These are phyloP conservation scores for Caenorhabditis sp. DNA, from an alignment of 2,888 invertebrate species.

Conservation along the genomic window DNA sequence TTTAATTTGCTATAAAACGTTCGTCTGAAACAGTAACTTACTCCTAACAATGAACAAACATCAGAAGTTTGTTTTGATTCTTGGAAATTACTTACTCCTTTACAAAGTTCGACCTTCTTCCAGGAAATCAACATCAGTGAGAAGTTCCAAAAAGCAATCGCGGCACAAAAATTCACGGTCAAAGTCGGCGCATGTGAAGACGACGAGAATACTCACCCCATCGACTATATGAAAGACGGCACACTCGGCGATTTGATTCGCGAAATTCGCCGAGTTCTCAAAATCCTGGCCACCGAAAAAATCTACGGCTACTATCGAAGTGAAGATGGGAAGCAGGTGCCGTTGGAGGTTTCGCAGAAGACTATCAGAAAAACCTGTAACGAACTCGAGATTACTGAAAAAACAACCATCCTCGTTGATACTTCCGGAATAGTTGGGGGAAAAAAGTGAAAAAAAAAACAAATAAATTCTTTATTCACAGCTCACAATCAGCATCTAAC, in stretches of 20 bases:
- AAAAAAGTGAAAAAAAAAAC: constrained; percentile 7
- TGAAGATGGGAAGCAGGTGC: constrained; percentile 8
- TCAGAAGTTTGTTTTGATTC: too few species aligned
- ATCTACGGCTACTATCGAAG: constrained; percentile 59
- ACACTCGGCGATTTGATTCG: constrained; percentile 56
- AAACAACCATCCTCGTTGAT: constrained; percentile 55
- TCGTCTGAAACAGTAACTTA: too few species aligned
- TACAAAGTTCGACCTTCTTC: too few species aligned
- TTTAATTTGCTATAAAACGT: too few species aligned
- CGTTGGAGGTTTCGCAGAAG: constrained; percentile 39
- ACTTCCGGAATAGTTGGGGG: constrained; percentile 51
- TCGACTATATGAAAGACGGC: constrained; percentile 52
- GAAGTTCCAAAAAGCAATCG: background rate
- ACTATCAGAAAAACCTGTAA: constrained; percentile 18
- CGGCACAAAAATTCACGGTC: background rate
- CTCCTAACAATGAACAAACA: too few species aligned
- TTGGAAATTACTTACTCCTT: too few species aligned
- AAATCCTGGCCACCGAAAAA: constrained; percentile 57
- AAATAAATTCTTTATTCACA: background rate
- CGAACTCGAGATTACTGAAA: constrained; percentile 7
- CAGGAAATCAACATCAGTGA: background rate
- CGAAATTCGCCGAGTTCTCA: constrained; percentile 35
- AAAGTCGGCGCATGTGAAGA: constrained; percentile 47
- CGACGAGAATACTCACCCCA: constrained; percentile 43
- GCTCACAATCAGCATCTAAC: background rate